Conservation (phyloP, 92 coral and sea anemone species). For the Nematostella vectensis region DNA sequence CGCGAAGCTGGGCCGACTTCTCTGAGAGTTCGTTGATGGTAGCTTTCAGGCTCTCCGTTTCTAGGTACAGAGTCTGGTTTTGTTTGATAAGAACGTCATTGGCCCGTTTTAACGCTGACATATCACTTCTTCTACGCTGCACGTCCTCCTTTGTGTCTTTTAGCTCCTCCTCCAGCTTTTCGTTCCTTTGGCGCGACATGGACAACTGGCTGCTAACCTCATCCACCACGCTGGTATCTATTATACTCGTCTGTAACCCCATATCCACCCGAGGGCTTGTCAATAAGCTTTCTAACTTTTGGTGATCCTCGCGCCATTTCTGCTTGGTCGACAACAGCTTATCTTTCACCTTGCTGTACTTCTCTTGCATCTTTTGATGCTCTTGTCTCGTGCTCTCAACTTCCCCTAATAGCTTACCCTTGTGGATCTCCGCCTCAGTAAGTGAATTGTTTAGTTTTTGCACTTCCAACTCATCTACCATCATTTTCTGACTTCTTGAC, state of each 20-base stretch:
- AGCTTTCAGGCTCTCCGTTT: conserved; percentile 70
- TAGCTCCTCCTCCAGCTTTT: conserved; percentile 52
- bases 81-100: conserved; percentile 82
- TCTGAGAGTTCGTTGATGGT: conserved; percentile 27
- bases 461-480: conserved; percentile 55
- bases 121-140: conserved; percentile 47
- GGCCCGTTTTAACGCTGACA: conserved; percentile 80
- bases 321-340: conserved; percentile 46
- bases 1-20: conserved; percentile 24
- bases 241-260: conserved; percentile 66
- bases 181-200: conserved; percentile 50
- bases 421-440: conserved; percentile 66
- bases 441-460: conserved; percentile 65
- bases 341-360: conserved; percentile 64
- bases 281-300: conserved; percentile 56
- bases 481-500: conserved; percentile 38
- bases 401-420: conserved; percentile 51
- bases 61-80: conserved; percentile 86
- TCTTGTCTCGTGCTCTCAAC: conserved; percentile 52
- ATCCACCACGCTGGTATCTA: conserved; percentile 56
- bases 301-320: conserved; percentile 65
- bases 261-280: conserved; percentile 72
- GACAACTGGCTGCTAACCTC: conserved; percentile 52
- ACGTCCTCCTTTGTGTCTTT: conserved; percentile 53
- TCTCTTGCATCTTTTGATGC: conserved; percentile 58